Evolutionary conservation across 2,113 vertebrate species (phyloP), one percentile per base, ranked within the genome.

Genomic region (Chlorocebus sabaeus): DNA sequence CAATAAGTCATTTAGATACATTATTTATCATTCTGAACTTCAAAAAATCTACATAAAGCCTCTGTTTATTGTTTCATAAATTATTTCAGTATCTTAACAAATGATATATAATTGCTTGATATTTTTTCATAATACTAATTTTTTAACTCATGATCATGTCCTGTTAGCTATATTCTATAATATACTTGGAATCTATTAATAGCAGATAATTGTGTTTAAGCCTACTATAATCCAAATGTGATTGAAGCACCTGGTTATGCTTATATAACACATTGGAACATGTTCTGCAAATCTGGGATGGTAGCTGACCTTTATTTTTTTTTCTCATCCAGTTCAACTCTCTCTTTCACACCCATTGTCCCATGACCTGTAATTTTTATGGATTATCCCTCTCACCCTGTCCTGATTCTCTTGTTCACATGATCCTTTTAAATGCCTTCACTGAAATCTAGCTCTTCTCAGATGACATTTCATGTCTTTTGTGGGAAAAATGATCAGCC

Each of bases 391-490:
- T 96, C 18, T 32, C 17, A 87, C 20, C 35, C 23, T 80, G 6
- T 93, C 27, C 64, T 25, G 73, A 40, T 91, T 95, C 25, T 93
- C 38, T 75, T 70, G 78, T 93, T 93, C 43, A 95, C 93, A 38
- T 91, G 59, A 92, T 83, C 55, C 25, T 95, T 95, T 86, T 90
- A 96, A 95, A 81, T 87, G 38, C 23, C 57, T 40, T 78, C 50
- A 83, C 61, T 87, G 35, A 96, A 97, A 87, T 93, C 8, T 59
- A 68, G 48, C 52, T 96, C 82, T 97, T 96, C 87, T 43, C 57
- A 92, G 45, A 50, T 86, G 59, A 68, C 22, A 22, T 27, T 80
- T 87, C 5, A 32, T 87, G 18, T 27, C 75, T 95, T 97, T 64
- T 96, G 88, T 95, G 70, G 67, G 78, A 92, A 95, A 27, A 86